Percentiles rank a stretch among this genome's conserved stretches.
These are phyloP conservation scores for Erebia palarica DNA, from an alignment of 2,888 invertebrate species.

Conservation along the genomic window DNA sequence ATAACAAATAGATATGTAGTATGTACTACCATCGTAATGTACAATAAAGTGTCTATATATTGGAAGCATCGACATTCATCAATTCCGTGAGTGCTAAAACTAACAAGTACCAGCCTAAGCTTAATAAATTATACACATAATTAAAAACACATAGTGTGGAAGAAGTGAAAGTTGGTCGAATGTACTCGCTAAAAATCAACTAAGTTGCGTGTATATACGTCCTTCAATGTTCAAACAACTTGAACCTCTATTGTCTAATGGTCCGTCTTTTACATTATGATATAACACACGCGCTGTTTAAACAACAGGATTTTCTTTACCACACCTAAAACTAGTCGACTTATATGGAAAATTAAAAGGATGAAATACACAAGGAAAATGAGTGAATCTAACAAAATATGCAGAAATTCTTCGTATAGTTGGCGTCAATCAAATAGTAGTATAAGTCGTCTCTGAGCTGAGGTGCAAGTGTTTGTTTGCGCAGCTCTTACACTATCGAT, in stretches of 20 bases:
- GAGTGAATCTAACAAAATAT: neutral
- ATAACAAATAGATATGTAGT: conserved; percentile 21
- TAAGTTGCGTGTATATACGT: neutral
- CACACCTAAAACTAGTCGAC: conserved; percentile 4
- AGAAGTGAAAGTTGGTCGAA: conserved; percentile 57
- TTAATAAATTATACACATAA: conserved; percentile 45
- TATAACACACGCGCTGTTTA: conserved; percentile 65
- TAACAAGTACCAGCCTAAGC: conserved; percentile 63
- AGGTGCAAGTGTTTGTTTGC: no score
- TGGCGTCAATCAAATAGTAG: no score
- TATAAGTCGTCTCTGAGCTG: no score
- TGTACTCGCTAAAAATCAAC: conserved; percentile 6
- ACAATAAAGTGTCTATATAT: conserved; percentile 45
- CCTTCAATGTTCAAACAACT: conserved; percentile 50
- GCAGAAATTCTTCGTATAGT: neutral
- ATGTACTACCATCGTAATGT: conserved; percentile 36
- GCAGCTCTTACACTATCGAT: no score
- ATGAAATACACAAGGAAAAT: neutral
- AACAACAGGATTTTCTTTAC: conserved; percentile 53
- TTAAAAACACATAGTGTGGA: conserved; percentile 55
- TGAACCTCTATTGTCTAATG: conserved; percentile 59
- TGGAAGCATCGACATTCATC: conserved; percentile 78
- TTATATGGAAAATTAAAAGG: neutral
- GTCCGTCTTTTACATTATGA: conserved; percentile 80
- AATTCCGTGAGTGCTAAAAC: conserved; percentile 79